A percentile compares a stretch with the other conserved stretches of the same genome.
Conservation (phyloP, 2,797 vertebrate species). For the Benthosema pterotum region DNA sequence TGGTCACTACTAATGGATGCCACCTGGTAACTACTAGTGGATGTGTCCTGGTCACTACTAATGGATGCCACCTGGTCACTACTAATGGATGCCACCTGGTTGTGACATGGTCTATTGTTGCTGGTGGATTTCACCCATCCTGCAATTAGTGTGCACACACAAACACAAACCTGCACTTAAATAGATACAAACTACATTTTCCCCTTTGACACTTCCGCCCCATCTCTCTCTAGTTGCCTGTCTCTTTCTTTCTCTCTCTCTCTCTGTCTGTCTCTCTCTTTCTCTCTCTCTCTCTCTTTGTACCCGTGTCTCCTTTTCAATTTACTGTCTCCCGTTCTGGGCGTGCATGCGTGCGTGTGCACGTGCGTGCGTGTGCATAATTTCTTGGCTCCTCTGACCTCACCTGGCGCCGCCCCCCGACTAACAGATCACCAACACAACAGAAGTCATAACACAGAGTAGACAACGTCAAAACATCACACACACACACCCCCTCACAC, state of each 20-base stretch:
- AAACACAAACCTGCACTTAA: too few species aligned
- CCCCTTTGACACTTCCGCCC: too few species aligned
- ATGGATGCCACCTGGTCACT: too few species aligned
- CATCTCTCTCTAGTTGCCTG: not conserved
- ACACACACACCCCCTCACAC: not conserved
- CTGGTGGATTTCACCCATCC: too few species aligned
- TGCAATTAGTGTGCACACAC: too few species aligned
- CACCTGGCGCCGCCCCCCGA: not conserved
- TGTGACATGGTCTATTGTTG: too few species aligned
- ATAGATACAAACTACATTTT: too few species aligned
- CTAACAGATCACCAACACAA: constrained; percentile 7
- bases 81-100: too few species aligned
- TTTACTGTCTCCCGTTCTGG: not conserved
- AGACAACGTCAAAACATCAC: constrained; percentile 36
- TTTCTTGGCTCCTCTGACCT: constrained; percentile 1
- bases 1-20: too few species aligned
- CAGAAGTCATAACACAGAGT: constrained; percentile 18
- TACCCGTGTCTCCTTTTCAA: too few species aligned
- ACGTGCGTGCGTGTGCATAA: not conserved
- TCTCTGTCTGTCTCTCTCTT: not conserved
- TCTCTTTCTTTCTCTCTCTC: not conserved
- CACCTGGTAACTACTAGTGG: too few species aligned
- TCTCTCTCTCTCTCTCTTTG: not conserved
- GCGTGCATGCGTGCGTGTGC: not conserved
- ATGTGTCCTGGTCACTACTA: too few species aligned